Conservation (phyloP, 2,888 invertebrate species). For the Euplagia quadripunctaria region DNA sequence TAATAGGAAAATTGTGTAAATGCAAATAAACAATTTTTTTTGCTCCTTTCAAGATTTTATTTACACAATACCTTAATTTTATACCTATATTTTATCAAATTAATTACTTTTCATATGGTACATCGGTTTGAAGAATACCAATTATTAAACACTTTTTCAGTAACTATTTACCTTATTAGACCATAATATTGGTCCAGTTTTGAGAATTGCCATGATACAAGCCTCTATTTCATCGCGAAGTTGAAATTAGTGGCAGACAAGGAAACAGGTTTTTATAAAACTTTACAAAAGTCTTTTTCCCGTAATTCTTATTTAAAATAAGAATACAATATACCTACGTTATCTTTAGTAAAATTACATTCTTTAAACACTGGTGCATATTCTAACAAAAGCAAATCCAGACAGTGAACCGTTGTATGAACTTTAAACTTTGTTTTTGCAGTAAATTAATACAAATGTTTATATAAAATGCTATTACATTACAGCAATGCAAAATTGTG, state of each 20-base stretch:
- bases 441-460: slow-evolving; percentile 45
- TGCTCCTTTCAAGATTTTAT: too few species aligned
- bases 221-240: too few species aligned
- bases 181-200: too few species aligned
- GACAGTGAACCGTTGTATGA: slow-evolving; percentile 45
- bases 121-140: neutral
- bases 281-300: neutral
- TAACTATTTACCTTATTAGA: too few species aligned
- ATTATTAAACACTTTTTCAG: neutral
- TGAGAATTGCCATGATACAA: too few species aligned
- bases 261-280: too few species aligned
- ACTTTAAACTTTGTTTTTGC: slow-evolving; percentile 40
- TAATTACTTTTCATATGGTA: neutral
- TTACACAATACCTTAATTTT: too few species aligned
- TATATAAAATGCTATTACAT: slow-evolving; percentile 31
- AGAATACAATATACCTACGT: neutral
- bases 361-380: slow-evolving; percentile 5
- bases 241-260: too few species aligned
- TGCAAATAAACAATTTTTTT: too few species aligned
- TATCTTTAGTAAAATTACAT: slow-evolving; percentile 7
- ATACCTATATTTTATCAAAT: neutral
- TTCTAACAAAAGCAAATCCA: slow-evolving; percentile 23
- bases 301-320: neutral
- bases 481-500: slow-evolving; percentile 18
- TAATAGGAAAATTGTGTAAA: too few species aligned